Conservation (phyloP, 30 jellyfish, hydroid and myxozoan species). For the Chironex yamaguchii region DNA sequence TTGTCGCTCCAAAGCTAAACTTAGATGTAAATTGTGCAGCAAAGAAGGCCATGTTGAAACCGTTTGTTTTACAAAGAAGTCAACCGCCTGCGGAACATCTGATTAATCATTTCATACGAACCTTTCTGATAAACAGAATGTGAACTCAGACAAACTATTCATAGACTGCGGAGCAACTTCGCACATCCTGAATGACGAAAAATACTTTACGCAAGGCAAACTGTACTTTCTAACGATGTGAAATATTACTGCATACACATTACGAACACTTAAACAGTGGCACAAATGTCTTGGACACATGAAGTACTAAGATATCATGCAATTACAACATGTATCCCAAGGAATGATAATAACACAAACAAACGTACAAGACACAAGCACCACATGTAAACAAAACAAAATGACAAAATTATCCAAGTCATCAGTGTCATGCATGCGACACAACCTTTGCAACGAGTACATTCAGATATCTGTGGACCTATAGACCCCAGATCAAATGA, state of each 20-base stretch:
- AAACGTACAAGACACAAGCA: conserved; percentile 6
- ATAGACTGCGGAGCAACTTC: conserved; percentile 72
- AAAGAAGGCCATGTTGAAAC: conserved; percentile 47
- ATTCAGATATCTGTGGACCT: conserved; percentile 64
- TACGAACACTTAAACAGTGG: conserved; percentile 48
- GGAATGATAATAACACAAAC: conserved; percentile 46
- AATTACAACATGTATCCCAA: conserved; percentile 14
- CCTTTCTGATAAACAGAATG: conserved; percentile 6
- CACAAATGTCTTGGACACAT: conserved; percentile 51
- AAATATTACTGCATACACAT: conserved; percentile 10
- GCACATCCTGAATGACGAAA: conserved; percentile 2
- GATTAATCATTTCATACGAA: conserved; percentile 6
- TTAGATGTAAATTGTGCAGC: conserved; percentile 39
- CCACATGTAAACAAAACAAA: conserved; percentile 53
- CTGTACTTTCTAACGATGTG: conserved; percentile 37
- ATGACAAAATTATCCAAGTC: conserved; percentile 42
- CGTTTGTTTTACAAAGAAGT: conserved; percentile 25
- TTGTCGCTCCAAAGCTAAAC: conserved; percentile 20
- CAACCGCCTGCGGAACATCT: not conserved
- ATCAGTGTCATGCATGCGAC: conserved; percentile 19
- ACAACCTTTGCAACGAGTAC: conserved; percentile 43
- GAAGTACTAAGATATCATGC: conserved; percentile 37
- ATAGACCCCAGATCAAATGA: conserved; percentile 36
- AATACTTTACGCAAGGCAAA: not conserved
- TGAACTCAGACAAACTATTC: not conserved